These are phyloP conservation scores for Leucopternis melanops DNA, from an alignment of 2,113 vertebrate genomes.

Conservation along the genomic window DNA sequence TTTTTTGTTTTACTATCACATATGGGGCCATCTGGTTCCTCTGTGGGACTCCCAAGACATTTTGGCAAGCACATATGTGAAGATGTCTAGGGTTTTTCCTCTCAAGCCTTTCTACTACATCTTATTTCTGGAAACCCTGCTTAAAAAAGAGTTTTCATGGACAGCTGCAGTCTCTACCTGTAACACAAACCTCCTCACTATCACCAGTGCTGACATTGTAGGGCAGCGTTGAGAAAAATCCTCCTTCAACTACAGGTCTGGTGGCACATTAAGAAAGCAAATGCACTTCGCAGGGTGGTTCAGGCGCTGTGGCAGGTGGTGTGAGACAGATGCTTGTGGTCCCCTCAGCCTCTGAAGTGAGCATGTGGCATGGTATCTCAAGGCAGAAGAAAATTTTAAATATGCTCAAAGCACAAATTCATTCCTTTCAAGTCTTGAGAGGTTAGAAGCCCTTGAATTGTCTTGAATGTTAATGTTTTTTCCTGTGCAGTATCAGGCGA, in stretches of 20 bases:
- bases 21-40: conserved; percentile 46
- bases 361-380: neutral
- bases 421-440: neutral
- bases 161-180: neutral
- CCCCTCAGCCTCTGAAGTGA: neutral
- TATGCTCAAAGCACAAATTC: neutral
- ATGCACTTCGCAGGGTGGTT: neutral
- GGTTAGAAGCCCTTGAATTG: neutral
- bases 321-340: neutral
- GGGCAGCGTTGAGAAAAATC: neutral
- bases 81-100: conserved; percentile 4
- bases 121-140: neutral
- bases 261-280: neutral
- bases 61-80: neutral
- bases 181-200: neutral
- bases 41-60: conserved; percentile 24
- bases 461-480: neutral
- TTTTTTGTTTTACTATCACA: neutral
- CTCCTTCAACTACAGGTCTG: neutral
- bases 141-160: neutral
- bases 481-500: neutral
- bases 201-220: neutral
- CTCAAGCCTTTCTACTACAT: neutral
- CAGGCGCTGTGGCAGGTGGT: neutral
- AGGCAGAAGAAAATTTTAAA: neutral